Evolutionary conservation across 2,888 invertebrate genomes (phyloP).

Genomic region (Rotaria macrura): DNA sequence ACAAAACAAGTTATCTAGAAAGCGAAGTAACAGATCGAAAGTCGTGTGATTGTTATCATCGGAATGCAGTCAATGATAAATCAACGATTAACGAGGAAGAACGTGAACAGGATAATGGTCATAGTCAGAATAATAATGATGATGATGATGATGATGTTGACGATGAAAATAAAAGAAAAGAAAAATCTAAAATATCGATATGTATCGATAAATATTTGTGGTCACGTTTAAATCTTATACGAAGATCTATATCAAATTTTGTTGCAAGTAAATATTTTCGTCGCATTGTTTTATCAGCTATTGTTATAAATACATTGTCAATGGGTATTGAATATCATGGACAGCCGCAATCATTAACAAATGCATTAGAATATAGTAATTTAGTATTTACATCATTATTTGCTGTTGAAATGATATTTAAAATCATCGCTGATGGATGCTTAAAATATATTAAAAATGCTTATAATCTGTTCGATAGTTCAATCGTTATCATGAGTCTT

Average conservation of each 20-base stretch:
- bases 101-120: constrained; percentile 4
- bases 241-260: constrained; percentile 5
- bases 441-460: constrained; percentile 94
- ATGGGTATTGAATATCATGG: constrained; percentile 99
- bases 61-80: not conserved
- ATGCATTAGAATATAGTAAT: constrained; percentile 89
- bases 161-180: constrained; percentile 43
- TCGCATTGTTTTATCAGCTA: constrained; percentile 84
- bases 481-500: constrained; percentile 73
- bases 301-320: constrained; percentile 90
- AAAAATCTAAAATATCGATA: not conserved
- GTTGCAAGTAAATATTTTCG: constrained; percentile 90
- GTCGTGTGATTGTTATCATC: not conserved
- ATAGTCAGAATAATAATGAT: too few species aligned
- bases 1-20: not conserved
- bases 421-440: constrained; percentile 84
- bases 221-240: not conserved
- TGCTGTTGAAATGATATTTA: constrained; percentile 91
- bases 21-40: not conserved
- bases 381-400: constrained; percentile 91
- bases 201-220: not conserved
- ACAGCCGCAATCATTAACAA: constrained; percentile 81
- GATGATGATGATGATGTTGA: not conserved
- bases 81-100: not conserved
- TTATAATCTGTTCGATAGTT: constrained; percentile 96